Percentiles rank a stretch among this genome's conserved stretches.
Conservation (phyloP, 2,797 vertebrate genomes). For the Masticophis lateralis region DNA sequence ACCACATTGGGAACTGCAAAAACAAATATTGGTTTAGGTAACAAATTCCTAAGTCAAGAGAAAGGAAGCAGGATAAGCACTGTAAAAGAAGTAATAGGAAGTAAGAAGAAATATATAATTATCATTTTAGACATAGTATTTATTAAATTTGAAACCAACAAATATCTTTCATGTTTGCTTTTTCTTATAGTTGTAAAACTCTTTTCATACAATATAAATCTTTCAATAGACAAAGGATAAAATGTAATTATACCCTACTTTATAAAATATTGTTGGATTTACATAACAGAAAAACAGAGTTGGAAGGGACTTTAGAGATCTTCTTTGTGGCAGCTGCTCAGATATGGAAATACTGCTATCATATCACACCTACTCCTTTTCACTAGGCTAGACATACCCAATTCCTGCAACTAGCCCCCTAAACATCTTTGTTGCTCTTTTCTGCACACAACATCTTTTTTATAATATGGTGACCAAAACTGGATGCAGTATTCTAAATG, state of each 20-base stretch:
- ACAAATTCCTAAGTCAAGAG: conserved; percentile 28
- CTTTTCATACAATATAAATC: not conserved
- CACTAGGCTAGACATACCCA: no score
- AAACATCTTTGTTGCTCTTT: no score
- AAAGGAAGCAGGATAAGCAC: fast-evolving
- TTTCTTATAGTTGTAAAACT: not conserved
- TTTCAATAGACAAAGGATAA: conserved; percentile 41
- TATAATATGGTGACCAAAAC: no score
- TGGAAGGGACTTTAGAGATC: no score
- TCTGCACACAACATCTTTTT: no score
- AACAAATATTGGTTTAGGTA: conserved; percentile 20
- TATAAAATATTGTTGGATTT: conserved; percentile 73
- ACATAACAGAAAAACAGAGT: conserved; percentile 37
- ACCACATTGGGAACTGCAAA: not conserved
- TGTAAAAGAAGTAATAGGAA: not conserved
- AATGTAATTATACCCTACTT: conserved; percentile 60
- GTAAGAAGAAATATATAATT: not conserved
- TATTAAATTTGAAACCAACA: not conserved
- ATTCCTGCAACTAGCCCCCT: no score
- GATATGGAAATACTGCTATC: no score
- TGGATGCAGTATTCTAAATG: no score
- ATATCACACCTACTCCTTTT: no score
- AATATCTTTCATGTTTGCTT: not conserved
- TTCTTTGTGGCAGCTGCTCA: no score
- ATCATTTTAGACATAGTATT: not conserved